Base-by-base conservation (phyloP, 2,888 invertebrate genomes). In the Noctua janthina region DNA sequence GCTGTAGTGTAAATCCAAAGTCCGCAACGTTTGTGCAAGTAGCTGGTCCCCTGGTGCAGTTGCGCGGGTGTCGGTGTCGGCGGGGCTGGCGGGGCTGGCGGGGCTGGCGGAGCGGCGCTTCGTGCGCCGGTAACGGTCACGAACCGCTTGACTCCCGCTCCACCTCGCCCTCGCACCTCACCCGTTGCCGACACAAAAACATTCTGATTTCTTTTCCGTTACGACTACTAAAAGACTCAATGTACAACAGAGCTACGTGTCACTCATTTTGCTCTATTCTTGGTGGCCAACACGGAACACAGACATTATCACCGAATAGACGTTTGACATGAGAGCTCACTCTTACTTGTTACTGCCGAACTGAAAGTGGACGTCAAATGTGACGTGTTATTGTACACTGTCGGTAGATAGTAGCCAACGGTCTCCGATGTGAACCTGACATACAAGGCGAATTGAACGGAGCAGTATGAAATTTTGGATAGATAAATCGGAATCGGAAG, bases 111-210 rank as follows among this genome's bases (percentile, higher is more conserved):
- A 7, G 49, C n/a, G 51, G 59, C 29, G 49, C 43, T 23, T 59
- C 81, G 84, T 84, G 82, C 71, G 70, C 49, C 59, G 29, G 85
- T 62, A 72, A 82, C 81, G 85, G 84, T 84, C 81, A 82, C 81
- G 81, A 84, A 4, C 79, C 51, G 85, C 39, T 71, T 67, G 79
- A 84, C 81, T 59, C 69, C 51, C 35, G 85, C 64, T 23, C 39
- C 81, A 72, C 62, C 71, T 74, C 86, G 74, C 64, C 59, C n/a
- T 59, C 59, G 59, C 59, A 67, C 75, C 74, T 77, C 86, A 23
- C 74, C 23, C 46, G 43, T 23, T 43, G 69, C 64, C 39, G 51
- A 46, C 76, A 72, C 23, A 46, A 83, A 85, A 75, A 72, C 49
- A 71, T 74, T 74, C 59, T 43, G 71, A 84, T 86, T 77, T 84